Conservation (phyloP, 2,113 vertebrate genomes). For the Rhineura floridana region DNA sequence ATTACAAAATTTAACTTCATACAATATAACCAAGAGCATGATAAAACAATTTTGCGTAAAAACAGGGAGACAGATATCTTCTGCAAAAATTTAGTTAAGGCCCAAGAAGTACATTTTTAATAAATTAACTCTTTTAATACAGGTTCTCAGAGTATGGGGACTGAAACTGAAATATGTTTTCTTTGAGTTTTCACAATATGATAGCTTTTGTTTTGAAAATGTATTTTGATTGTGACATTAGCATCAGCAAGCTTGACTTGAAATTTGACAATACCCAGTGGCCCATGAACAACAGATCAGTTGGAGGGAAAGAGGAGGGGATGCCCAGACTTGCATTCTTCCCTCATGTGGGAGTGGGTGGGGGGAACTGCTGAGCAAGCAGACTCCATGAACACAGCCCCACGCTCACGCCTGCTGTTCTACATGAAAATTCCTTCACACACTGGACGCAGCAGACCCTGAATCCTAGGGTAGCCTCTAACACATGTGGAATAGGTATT, state of each 20-base stretch:
- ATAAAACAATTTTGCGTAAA: background rate
- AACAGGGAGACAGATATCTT: background rate
- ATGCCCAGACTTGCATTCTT: background rate
- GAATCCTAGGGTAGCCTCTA: background rate
- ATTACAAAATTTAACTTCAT: background rate
- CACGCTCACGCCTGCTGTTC: too few species aligned
- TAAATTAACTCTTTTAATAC: background rate
- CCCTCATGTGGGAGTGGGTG: background rate
- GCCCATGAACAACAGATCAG: background rate
- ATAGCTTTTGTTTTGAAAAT: background rate
- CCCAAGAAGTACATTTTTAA: background rate
- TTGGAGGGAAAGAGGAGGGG: too few species aligned
- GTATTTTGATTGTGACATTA: background rate
- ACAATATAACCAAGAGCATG: background rate
- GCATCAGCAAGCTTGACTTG: background rate
- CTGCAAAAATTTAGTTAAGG: background rate
- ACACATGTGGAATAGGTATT: background rate
- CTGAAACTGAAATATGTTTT: background rate
- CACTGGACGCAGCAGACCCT: background rate
- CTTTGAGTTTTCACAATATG: background rate
- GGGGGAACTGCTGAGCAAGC: background rate
- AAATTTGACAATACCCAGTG: background rate
- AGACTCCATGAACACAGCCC: background rate
- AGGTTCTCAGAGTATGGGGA: background rate
- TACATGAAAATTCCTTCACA: background rate